Evolutionary conservation across 2,888 invertebrate genomes (phyloP).

Genomic region (Lottia gigantea): DNA sequence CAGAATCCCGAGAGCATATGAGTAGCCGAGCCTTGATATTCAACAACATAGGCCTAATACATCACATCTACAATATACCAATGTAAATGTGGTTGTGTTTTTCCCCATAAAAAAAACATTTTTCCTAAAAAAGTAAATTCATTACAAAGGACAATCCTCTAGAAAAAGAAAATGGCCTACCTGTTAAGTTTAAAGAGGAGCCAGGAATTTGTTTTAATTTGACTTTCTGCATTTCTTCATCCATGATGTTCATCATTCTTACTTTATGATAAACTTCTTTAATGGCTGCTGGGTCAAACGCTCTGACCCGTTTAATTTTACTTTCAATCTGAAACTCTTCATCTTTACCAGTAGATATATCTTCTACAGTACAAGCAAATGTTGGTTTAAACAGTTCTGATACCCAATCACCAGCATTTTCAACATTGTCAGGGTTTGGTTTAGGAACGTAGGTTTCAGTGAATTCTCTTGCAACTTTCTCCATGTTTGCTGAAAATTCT

Average conservation of each 20-base stretch:
- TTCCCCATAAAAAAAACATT: too few relatives aligned
- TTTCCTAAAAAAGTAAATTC: too few relatives aligned
- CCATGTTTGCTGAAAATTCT: background rate
- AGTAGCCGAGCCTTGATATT: too few relatives aligned
- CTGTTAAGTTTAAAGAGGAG: background rate
- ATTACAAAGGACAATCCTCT: too few relatives aligned
- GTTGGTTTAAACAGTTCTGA: slow-evolving; percentile 59
- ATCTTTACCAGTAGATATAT: slow-evolving; percentile 41
- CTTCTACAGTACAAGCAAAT: slow-evolving; percentile 46
- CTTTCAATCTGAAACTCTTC: slow-evolving; percentile 30
- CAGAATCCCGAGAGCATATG: too few relatives aligned
- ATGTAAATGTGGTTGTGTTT: too few relatives aligned
- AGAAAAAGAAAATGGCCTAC: too few relatives aligned
- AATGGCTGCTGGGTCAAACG: slow-evolving; percentile 44
- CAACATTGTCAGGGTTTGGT: too few relatives aligned
- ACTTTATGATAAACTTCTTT: slow-evolving; percentile 58
- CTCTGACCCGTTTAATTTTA: slow-evolving; percentile 38
- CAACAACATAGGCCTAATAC: too few relatives aligned
- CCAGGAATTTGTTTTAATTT: too few relatives aligned
- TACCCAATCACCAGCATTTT: slow-evolving; percentile 53
- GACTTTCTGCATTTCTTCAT: slow-evolving; percentile 46
- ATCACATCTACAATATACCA: too few relatives aligned
- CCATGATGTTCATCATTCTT: slow-evolving; percentile 48
- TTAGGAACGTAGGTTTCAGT: background rate
- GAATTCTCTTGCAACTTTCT: background rate